Conservation (phyloP, 2,888 invertebrate species). For the Creontiades dilutus region DNA sequence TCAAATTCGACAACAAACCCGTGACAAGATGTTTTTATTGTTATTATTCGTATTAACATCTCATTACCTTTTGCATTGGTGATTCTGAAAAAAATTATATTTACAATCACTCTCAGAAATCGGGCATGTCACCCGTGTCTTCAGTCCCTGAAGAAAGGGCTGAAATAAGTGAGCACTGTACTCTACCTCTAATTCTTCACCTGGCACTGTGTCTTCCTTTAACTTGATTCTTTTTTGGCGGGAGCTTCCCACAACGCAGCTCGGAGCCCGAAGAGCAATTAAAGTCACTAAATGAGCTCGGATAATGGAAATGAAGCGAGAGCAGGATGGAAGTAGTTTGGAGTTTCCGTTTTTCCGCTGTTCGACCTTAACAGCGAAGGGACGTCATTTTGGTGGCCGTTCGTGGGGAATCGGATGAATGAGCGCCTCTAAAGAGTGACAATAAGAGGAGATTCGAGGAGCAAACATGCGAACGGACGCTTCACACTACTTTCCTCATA, state of each 20-base stretch:
- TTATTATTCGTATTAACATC: too few species aligned
- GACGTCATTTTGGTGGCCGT: neutral
- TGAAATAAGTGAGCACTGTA: neutral
- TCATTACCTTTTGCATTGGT: too few species aligned
- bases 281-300: slow-evolving; percentile 46
- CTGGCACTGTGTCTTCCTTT: neutral
- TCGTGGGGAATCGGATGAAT: neutral
- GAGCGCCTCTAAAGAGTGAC: neutral
- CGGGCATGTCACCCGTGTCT: too few species aligned
- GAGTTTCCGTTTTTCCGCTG: slow-evolving; percentile 53
- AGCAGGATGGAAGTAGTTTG: slow-evolving; percentile 65
- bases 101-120: too few species aligned
- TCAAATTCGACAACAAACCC: too few species aligned
- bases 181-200: neutral
- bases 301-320: slow-evolving; percentile 40
- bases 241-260: slow-evolving; percentile 22
- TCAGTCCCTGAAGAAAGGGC: neutral
- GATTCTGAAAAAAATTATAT: too few species aligned
- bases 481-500: too few species aligned
- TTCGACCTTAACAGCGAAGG: slow-evolving; percentile 35
- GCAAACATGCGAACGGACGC: too few species aligned
- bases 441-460: neutral
- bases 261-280: neutral
- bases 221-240: slow-evolving; percentile 29
- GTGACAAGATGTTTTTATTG: too few species aligned